Evolutionary conservation across 2,113 vertebrate genomes (phyloP).

Genomic region (Gasterosteus aculeatus): DNA sequence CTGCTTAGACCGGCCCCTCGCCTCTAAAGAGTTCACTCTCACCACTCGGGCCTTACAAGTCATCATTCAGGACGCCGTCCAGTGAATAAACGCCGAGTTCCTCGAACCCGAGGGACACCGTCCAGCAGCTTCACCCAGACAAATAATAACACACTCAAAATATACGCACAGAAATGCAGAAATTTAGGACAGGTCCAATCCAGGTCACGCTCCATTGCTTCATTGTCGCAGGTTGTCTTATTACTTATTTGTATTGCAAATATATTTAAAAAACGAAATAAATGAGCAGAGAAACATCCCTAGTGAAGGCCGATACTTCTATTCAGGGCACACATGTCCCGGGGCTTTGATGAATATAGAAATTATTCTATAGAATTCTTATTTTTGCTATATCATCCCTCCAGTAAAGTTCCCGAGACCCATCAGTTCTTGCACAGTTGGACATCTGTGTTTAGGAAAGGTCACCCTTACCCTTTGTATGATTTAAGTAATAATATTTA

Average conservation of each 20-base stretch:
- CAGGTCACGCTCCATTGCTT: not conserved
- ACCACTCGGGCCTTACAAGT: slow-evolving; percentile 54
- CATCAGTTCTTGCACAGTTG: slow-evolving; percentile 15
- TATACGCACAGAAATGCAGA: not conserved
- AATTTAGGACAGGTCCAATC: not conserved
- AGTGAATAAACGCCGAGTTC: slow-evolving; percentile 47
- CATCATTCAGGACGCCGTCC: slow-evolving; percentile 50
- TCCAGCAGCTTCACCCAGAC: slow-evolving; percentile 38
- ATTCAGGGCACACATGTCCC: not conserved
- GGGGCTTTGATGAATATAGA: not conserved
- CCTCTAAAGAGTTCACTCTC: slow-evolving; percentile 56
- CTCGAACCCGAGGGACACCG: slow-evolving; percentile 16
- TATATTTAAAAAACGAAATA: not conserved
- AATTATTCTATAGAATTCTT: not conserved
- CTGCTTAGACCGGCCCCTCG: slow-evolving; percentile 48
- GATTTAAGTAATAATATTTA: not conserved
- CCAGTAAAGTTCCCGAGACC: not conserved
- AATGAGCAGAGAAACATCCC: not conserved
- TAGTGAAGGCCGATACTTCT: not conserved
- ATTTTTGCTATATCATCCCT: not conserved
- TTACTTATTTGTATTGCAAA: not conserved
- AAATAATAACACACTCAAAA: slow-evolving; percentile 8
- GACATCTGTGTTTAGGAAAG: slow-evolving; percentile 22
- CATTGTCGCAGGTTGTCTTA: not conserved
- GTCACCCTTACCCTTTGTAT: not conserved